Percentiles rank a stretch among this genome's conserved stretches.
Conservation (phyloP, 1,140 invertebrate species). For the Teleopsis dalmanni region DNA sequence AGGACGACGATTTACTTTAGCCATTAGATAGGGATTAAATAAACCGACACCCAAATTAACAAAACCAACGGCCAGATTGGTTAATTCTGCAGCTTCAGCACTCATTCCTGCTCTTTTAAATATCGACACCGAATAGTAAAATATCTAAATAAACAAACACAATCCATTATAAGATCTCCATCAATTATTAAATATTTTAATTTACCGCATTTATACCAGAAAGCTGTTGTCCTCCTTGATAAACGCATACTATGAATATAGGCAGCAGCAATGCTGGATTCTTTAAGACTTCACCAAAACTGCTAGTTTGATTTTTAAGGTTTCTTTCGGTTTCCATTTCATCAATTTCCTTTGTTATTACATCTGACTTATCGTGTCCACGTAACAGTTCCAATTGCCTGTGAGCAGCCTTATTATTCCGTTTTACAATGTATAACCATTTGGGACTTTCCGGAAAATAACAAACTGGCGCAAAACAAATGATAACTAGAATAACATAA, state of each 20-base stretch:
- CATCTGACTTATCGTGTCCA: slow-evolving; percentile 19
- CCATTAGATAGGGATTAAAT: slow-evolving; percentile 52
- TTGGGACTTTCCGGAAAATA: slow-evolving; percentile 78
- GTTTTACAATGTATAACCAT: slow-evolving; percentile 66
- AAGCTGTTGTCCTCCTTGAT: slow-evolving; percentile 76
- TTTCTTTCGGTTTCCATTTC: slow-evolving; percentile 32
- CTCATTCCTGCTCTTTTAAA: slow-evolving; percentile 56
- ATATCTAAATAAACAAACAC: slow-evolving; percentile 49
- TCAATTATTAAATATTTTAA: neutral
- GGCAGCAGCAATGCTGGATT: slow-evolving; percentile 47
- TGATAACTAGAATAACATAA: slow-evolving; percentile 52
- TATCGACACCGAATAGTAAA: slow-evolving; percentile 66
- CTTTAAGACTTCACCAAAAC: slow-evolving; percentile 18
- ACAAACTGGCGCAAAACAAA: slow-evolving; percentile 50
- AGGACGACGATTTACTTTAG: slow-evolving; percentile 48
- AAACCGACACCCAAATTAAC: slow-evolving; percentile 60
- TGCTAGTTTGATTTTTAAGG: slow-evolving; percentile 50
- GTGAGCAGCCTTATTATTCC: slow-evolving; percentile 51
- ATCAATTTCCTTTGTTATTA: slow-evolving; percentile 45
- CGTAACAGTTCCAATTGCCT: slow-evolving; percentile 37
- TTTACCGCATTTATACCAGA: slow-evolving; percentile 78
- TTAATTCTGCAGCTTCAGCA: slow-evolving; percentile 51
- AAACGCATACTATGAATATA: slow-evolving; percentile 59
- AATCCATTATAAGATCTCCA: neutral
- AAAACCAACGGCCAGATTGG: slow-evolving; percentile 59